Percentiles rank a stretch among this genome's conserved stretches.
phyloP scores from a whole-genome alignment of 2,113 vertebrate genomes.

The Actenoides hombroni region DNA sequence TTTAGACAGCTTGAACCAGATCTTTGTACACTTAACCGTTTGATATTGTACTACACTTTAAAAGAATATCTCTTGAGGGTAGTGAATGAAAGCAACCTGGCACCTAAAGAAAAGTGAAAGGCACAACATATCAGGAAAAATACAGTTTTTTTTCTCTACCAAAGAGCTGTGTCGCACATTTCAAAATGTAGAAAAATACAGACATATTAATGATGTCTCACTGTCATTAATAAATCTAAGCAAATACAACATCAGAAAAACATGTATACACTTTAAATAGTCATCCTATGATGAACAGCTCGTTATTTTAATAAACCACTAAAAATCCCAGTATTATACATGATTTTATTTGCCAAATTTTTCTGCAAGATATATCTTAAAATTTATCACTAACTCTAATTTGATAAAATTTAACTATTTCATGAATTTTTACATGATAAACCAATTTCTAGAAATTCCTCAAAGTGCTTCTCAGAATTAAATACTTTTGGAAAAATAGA shows the following conservation, averaged over 20 bases:
- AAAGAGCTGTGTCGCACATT: not conserved
- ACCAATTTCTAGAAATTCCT: slow-evolving; percentile 7
- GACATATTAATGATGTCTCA: not conserved
- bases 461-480: not conserved
- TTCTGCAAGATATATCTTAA: not conserved
- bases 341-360: not conserved
- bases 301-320: slow-evolving; percentile 9
- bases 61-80: not conserved
- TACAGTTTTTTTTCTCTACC: not conserved
- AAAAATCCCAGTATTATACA: not conserved
- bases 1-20: not conserved
- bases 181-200: not conserved
- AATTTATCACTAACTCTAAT: not conserved
- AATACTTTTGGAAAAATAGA: not conserved
- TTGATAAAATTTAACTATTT: slow-evolving; percentile 19
- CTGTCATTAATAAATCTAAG: not conserved
- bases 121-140: not conserved
- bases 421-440: slow-evolving; percentile 19
- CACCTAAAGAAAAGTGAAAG: not conserved
- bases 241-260: not conserved
- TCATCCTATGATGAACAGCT: not conserved
- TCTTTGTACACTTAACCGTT: not conserved
- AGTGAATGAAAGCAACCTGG: not conserved
- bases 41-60: not conserved
- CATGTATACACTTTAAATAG: not conserved